A percentile compares a stretch with the other conserved stretches of the same genome.
phyloP scores from a whole-genome alignment of 2,888 invertebrate species.

The Coenonympha glycerion region DNA sequence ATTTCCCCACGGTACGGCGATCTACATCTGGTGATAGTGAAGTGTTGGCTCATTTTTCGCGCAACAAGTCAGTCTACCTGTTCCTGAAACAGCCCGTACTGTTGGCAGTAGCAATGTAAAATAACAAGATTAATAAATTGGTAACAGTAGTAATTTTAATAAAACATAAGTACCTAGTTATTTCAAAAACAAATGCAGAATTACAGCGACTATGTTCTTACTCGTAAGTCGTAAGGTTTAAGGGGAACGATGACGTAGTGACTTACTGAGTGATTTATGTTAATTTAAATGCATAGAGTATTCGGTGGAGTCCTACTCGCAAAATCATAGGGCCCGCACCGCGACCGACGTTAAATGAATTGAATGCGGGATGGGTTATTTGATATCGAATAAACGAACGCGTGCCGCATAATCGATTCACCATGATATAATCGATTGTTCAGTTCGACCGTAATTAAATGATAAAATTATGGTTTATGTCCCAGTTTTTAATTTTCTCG shows the following conservation, averaged over 20 bases:
- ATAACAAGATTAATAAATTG: not conserved
- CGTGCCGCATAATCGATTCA: constrained; percentile 51
- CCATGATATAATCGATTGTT: constrained; percentile 49
- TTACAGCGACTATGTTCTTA: no score
- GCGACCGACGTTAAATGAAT: constrained; percentile 64
- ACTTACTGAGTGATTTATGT: constrained; percentile 48
- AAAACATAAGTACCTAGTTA: no score
- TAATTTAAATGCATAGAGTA: constrained; percentile 52
- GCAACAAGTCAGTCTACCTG: no score
- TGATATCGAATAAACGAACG: constrained; percentile 49
- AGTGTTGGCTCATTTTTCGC: no score
- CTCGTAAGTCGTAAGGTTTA: no score
- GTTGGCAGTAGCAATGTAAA: no score
- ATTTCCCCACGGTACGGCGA: no score
- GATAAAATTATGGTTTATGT: not conserved
- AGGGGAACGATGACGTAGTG: constrained; percentile 5
- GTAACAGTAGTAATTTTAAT: no score
- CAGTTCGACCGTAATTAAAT: not conserved
- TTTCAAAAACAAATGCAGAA: not conserved
- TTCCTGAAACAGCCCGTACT: no score
- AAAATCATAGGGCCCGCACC: constrained; percentile 51
- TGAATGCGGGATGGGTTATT: constrained; percentile 55
- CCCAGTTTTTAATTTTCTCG: no score
- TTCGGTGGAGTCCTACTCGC: constrained; percentile 39
- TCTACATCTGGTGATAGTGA: no score